Evolutionary conservation across 2,888 invertebrate species (phyloP).

Genomic region (Pollenia amentaria): DNA sequence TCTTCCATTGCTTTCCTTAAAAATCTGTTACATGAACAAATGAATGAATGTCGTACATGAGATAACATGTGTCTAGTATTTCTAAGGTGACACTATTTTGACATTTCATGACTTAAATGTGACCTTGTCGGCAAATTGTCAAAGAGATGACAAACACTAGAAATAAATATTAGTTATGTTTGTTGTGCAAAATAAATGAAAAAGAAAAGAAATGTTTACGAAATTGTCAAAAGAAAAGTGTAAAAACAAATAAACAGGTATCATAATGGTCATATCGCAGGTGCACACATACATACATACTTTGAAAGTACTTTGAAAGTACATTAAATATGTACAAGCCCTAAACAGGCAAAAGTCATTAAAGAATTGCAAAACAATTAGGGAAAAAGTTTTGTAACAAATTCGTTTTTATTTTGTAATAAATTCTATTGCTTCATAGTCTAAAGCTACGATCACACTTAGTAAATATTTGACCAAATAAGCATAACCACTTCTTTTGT

Average conservation of each 20-base stretch:
- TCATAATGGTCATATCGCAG: not conserved
- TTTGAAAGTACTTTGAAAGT: too few relatives aligned
- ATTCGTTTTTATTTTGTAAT: conserved; percentile 20
- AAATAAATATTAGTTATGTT: conserved; percentile 38
- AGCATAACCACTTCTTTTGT: too few relatives aligned
- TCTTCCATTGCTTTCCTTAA: not conserved
- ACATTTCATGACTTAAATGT: conserved; percentile 62
- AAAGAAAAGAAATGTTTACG: not conserved
- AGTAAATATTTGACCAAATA: too few relatives aligned
- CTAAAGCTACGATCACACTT: too few relatives aligned
- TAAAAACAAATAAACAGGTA: conserved; percentile 34
- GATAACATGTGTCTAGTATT: conserved; percentile 16
- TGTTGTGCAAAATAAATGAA: conserved; percentile 13
- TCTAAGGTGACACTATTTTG: conserved; percentile 69
- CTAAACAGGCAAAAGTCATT: conserved; percentile 24
- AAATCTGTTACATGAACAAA: conserved; percentile 3
- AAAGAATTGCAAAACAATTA: conserved; percentile 28
- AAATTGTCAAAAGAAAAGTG: not conserved
- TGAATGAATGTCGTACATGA: conserved; percentile 1
- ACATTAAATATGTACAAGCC: too few relatives aligned
- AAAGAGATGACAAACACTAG: conserved; percentile 21
- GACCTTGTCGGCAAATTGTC: conserved; percentile 64
- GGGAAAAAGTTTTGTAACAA: conserved; percentile 4
- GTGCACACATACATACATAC: not conserved
- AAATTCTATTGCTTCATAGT: not conserved